Base-by-base conservation (phyloP, 2,888 invertebrate genomes). In the Coleophora deauratella region DNA sequence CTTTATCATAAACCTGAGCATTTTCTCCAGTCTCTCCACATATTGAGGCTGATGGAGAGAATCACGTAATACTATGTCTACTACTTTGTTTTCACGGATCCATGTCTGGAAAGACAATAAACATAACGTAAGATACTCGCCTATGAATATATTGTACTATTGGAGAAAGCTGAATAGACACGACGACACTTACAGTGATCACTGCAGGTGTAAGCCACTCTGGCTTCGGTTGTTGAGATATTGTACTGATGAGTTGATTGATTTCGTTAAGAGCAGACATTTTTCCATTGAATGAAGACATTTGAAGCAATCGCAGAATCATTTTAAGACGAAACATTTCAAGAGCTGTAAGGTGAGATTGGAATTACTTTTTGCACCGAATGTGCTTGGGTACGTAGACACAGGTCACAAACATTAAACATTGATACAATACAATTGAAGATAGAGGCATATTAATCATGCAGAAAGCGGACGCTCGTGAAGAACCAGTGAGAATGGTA, bases 231-330 rank as follows among this genome's bases (percentile, higher is more conserved):
- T 95, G 96, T 72, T 95, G 96, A 42, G 94, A 92, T 45, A 97
- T 96, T 60, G 94, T 93, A 44, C 94, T 93, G 52, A 96, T 94
- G 38, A 98, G 94, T 88, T 98, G 98, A 81, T 98, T 98, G 44
- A 99, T 96, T 88, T 99, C 98, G 76, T 98, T 98, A 50, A 99
- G 86, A 14, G 98, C 98, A 65, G 98, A 98, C 98, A 99, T 99
- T 88, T 98, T 98, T 31, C 98, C 98, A 84, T 98, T 98, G 72
- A 98, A 99, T 40, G 98, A 98, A 15, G 98, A 97, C 73, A 98
- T 97, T 88, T 97, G 96, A 52, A 98, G 84, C 61, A 96, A 91
- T 69, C 96, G 78, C 56, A 98, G 88, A 64, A 98, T 97, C 95
- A 98, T 97, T 87, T 97, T 96, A 55, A 98, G 87, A 58, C 98